Percentiles rank a stretch among this genome's conserved stretches.
These are phyloP conservation scores for Gymnocheta viridis DNA, from an alignment of 2,888 invertebrate genomes.

Conservation along the genomic window DNA sequence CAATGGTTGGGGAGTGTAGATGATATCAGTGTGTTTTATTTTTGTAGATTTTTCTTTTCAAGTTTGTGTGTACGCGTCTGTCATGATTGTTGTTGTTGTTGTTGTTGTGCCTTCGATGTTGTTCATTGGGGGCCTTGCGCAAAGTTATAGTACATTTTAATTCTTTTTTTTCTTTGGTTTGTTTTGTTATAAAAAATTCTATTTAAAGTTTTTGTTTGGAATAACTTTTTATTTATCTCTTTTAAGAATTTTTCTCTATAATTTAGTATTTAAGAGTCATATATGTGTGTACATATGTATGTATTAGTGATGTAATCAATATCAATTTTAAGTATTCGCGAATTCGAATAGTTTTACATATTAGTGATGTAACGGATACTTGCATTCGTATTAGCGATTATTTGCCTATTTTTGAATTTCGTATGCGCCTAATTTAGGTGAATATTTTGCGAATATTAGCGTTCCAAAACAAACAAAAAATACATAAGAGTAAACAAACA, in stretches of 20 bases:
- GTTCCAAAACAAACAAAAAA: no score
- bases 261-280: no score
- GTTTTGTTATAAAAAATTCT: slow-evolving; percentile 36
- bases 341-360: no score
- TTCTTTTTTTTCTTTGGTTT: slow-evolving; percentile 8
- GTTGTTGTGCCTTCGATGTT: slow-evolving; percentile 49
- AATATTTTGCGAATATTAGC: no score
- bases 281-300: background rate
- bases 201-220: slow-evolving; percentile 1
- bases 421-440: no score
- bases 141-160: slow-evolving; percentile 10
- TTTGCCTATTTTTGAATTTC: no score
- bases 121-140: slow-evolving; percentile 72
- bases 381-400: no score
- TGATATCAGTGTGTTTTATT: slow-evolving; percentile 1
- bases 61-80: slow-evolving; percentile 53
- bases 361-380: no score
- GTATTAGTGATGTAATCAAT: background rate
- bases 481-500: no score
- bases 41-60: slow-evolving; percentile 10
- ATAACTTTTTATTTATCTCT: slow-evolving; percentile 51
- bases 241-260: background rate
- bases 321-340: no score
- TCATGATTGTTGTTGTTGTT: slow-evolving; percentile 52
- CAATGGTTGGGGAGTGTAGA: slow-evolving; percentile 38